These are phyloP conservation scores for Heliconius hermathena DNA, from an alignment of 1,140 invertebrate genomes.

Conservation along the genomic window DNA sequence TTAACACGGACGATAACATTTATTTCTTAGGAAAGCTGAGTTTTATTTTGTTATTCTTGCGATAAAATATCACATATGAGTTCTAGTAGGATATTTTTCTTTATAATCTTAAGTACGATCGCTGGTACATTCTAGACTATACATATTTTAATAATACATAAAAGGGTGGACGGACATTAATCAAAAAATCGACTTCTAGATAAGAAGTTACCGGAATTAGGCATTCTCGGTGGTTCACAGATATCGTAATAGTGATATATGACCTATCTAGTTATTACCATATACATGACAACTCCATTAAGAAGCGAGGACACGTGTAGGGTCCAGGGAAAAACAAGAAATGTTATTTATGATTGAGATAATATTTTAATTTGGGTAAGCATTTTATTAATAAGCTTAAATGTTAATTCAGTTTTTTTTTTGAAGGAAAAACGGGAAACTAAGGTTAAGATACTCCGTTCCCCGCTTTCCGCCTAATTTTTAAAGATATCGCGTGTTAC, in stretches of 20 bases:
- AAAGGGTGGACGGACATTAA: constrained; percentile 57
- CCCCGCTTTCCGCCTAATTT: too few relatives aligned
- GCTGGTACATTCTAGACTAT: constrained; percentile 41
- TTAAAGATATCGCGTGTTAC: too few relatives aligned
- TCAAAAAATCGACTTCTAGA: constrained; percentile 61
- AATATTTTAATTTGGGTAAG: constrained; percentile 6
- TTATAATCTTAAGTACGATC: constrained; percentile 59
- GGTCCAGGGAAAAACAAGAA: constrained; percentile 38
- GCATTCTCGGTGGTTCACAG: constrained; percentile 56
- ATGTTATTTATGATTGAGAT: constrained; percentile 31
- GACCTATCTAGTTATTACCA: constrained; percentile 66
- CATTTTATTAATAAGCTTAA: neutral
- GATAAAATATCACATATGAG: constrained; percentile 47
- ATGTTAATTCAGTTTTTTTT: neutral
- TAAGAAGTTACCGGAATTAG: constrained; percentile 61
- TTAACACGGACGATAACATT: constrained; percentile 65
- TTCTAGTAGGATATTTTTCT: constrained; percentile 58
- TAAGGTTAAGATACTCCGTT: too few relatives aligned
- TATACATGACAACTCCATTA: constrained; percentile 81
- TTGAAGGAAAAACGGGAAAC: neutral
- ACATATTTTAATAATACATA: constrained; percentile 5
- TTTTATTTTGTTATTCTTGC: constrained; percentile 55
- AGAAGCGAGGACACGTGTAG: constrained; percentile 58
- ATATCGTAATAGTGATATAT: constrained; percentile 70
- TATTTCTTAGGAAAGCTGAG: constrained; percentile 43